These are phyloP conservation scores for Lepidocolaptes lacrymiger DNA, from an alignment of 2,797 vertebrate species.

Conservation along the genomic window DNA sequence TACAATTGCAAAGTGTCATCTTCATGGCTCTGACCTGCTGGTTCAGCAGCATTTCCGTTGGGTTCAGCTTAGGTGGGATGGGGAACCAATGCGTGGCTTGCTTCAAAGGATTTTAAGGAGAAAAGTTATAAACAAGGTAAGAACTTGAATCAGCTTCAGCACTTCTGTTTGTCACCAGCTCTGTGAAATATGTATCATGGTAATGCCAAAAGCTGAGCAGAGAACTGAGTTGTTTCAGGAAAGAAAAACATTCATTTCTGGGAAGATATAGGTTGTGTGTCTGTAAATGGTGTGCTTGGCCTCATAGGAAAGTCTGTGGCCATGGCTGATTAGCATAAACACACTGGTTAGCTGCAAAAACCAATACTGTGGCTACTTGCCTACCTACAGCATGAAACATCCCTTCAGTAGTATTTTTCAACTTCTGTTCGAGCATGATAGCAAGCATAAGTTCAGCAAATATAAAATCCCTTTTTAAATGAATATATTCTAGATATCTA, in stretches of 20 bases:
- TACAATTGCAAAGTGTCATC: conserved; percentile 87
- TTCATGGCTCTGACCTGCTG: conserved; percentile 89
- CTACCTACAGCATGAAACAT: neutral
- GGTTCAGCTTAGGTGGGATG: conserved; percentile 93
- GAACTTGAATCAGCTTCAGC: neutral
- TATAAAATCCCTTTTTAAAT: neutral
- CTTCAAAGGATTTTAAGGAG: conserved; percentile 87
- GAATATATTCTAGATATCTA: neutral
- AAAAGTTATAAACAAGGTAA: conserved; percentile 89
- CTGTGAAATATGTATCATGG: neutral
- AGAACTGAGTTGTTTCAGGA: neutral
- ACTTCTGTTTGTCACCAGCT: neutral
- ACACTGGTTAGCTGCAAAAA: neutral
- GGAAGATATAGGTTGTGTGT: neutral
- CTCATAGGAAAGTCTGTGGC: neutral
- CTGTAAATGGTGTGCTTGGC: neutral
- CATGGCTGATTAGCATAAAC: neutral
- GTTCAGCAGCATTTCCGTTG: conserved; percentile 96
- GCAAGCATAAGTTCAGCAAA: neutral
- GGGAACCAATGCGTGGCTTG: conserved; percentile 88
- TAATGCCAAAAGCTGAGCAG: neutral
- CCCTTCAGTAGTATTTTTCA: neutral
- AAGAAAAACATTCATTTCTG: neutral
- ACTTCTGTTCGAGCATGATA: neutral
- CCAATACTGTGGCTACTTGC: neutral